phyloP scores from a whole-genome alignment of 2,113 vertebrate genomes.

The Scomber scombrus region DNA sequence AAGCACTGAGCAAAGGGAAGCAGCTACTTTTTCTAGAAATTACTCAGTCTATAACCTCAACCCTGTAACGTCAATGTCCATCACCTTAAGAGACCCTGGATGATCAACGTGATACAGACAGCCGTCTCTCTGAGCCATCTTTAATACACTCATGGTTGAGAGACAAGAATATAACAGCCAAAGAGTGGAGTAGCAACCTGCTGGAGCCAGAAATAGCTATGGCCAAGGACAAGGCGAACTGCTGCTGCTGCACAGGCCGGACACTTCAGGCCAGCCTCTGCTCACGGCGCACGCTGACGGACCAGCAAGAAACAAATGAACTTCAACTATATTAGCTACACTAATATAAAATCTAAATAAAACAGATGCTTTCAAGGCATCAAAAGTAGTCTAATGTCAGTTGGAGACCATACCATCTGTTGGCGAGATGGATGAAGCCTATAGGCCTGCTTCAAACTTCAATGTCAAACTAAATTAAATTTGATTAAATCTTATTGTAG shows the following conservation, averaged over 20 bases:
- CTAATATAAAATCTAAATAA: constrained; percentile 32
- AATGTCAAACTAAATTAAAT: constrained; percentile 45
- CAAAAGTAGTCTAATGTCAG: constrained; percentile 61
- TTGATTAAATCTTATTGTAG: constrained; percentile 20
- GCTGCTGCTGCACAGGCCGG: constrained; percentile 33
- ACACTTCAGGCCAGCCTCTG: constrained; percentile 41
- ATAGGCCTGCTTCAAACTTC: constrained; percentile 32
- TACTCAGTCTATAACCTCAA: constrained; percentile 17
- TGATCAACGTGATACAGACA: constrained; percentile 55
- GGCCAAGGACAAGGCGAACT: constrained; percentile 65
- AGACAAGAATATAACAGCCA: constrained; percentile 51
- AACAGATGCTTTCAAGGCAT: constrained; percentile 65
- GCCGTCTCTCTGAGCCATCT: constrained; percentile 41
- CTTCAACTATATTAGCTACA: constrained; percentile 57
- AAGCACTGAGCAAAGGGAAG: neutral
- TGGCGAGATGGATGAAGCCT: constrained; percentile 47
- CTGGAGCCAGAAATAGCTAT: constrained; percentile 57
- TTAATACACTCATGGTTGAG: constrained; percentile 54
- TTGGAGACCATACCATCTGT: constrained; percentile 60
- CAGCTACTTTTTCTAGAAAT: constrained; percentile 37
- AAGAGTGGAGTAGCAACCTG: constrained; percentile 50
- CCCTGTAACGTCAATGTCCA: constrained; percentile 39
- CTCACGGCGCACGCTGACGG: constrained; percentile 32
- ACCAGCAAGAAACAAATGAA: constrained; percentile 60
- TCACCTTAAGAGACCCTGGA: constrained; percentile 34